Conservation (phyloP, 92 coral and sea anemone species). For the Isaurus tuberculatus region DNA sequence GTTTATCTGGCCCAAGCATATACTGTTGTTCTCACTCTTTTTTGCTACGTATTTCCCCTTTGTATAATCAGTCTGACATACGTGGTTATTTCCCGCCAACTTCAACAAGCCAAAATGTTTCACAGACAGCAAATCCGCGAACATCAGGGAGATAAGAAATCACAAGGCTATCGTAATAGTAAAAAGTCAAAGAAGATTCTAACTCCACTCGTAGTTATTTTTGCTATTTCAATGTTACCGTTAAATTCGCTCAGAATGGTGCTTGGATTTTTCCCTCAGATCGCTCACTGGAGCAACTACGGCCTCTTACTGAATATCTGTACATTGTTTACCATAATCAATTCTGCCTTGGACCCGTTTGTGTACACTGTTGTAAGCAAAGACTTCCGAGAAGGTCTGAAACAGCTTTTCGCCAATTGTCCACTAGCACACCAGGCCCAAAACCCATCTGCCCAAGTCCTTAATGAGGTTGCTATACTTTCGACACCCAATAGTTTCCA, state of each 20-base stretch:
- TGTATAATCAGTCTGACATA: constrained; percentile 24
- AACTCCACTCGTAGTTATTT: constrained; percentile 35
- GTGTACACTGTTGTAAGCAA: constrained; percentile 36
- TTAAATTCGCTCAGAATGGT: constrained; percentile 7
- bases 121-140: constrained; percentile 17
- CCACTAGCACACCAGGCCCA: background rate
- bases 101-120: constrained; percentile 14
- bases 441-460: background rate
- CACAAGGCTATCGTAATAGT: constrained; percentile 31
- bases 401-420: constrained; percentile 4
- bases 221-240: constrained; percentile 40
- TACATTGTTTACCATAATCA: constrained; percentile 27
- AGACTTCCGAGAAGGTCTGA: constrained; percentile 28
- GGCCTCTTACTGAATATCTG: constrained; percentile 24
- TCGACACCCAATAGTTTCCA: background rate
- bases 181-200: constrained; percentile 34
- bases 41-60: constrained; percentile 19
- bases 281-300: background rate
- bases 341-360: constrained; percentile 36
- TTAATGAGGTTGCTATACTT: background rate
- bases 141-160: background rate
- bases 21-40: background rate
- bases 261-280: constrained; percentile 1
- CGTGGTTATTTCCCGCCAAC: constrained; percentile 38
- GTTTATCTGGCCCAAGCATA: background rate